phyloP scores from a whole-genome alignment of 2,888 invertebrate species.

The Eudasyphora cyanicolor region DNA sequence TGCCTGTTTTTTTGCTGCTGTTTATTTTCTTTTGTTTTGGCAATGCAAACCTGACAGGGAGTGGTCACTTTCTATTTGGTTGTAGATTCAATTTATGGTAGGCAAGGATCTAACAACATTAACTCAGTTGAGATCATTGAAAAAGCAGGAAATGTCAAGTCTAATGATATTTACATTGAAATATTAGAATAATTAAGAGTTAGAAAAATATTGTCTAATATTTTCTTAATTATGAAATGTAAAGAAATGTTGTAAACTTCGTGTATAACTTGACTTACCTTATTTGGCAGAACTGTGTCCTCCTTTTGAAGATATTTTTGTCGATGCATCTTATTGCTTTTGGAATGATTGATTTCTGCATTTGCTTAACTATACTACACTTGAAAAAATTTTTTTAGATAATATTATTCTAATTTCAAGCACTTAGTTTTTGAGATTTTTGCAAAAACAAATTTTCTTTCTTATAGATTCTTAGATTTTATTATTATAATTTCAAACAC shows the following conservation, averaged over 20 bases:
- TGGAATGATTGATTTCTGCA: neutral
- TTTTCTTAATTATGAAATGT: no score
- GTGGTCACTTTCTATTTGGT: neutral
- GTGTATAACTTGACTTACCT: neutral
- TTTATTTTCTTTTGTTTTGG: neutral
- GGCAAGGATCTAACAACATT: constrained; percentile 9
- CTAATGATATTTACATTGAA: neutral
- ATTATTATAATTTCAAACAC: constrained; percentile 1
- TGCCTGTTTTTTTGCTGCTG: constrained; percentile 18
- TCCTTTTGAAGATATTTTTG: no score
- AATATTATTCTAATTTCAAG: neutral
- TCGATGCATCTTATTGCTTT: no score
- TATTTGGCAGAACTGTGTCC: neutral
- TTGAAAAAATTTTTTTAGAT: neutral
- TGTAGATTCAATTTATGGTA: neutral
- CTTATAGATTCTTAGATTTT: neutral
- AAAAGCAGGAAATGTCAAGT: constrained; percentile 2
- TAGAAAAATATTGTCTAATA: no score
- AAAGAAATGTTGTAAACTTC: no score
- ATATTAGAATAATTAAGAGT: no score
- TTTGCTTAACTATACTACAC: neutral
- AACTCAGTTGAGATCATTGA: no score
- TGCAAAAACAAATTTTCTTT: neutral
- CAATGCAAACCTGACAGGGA: neutral
- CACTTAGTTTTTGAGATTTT: neutral